Percentiles rank a stretch among this genome's conserved stretches.
phyloP scores from a whole-genome alignment of 2,797 vertebrate species.

The Lagodon rhomboides region DNA sequence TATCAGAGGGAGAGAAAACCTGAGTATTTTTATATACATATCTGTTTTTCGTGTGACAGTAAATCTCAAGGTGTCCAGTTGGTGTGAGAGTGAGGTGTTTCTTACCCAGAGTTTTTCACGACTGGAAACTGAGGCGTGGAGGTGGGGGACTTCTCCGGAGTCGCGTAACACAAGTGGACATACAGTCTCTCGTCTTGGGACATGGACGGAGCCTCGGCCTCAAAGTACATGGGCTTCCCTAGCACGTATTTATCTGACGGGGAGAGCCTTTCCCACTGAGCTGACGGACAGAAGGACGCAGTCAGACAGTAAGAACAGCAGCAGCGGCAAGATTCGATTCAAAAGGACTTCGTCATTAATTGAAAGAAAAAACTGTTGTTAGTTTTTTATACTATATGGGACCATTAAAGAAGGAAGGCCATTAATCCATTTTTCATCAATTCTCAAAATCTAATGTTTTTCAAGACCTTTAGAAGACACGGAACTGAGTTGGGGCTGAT shows the following conservation, averaged over 20 bases:
- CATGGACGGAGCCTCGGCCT: conserved; percentile 63
- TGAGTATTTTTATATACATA: not conserved
- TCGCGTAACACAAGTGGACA: conserved; percentile 77
- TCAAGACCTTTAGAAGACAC: not conserved
- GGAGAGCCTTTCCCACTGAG: conserved; percentile 76
- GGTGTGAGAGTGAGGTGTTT: not conserved
- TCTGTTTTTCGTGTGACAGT: not conserved
- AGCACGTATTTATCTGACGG: conserved; percentile 62
- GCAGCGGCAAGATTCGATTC: not conserved
- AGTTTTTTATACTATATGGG: no score
- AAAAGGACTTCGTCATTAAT: not conserved
- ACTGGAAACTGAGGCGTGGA: conserved; percentile 71
- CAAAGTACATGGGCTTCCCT: conserved; percentile 81
- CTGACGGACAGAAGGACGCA: conserved; percentile 57
- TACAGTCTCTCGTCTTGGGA: conserved; percentile 70
- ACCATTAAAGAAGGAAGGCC: no score
- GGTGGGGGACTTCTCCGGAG: conserved; percentile 60
- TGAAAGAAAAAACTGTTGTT: no score
- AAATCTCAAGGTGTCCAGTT: not conserved
- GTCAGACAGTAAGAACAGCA: not conserved
- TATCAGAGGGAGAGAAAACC: not conserved
- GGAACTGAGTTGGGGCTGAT: not conserved
- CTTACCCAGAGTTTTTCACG: conserved; percentile 82
- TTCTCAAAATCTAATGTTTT: not conserved
- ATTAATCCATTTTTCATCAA: not conserved